Conservation (phyloP, 2,113 vertebrate species). For the Catharus bicknelli region DNA sequence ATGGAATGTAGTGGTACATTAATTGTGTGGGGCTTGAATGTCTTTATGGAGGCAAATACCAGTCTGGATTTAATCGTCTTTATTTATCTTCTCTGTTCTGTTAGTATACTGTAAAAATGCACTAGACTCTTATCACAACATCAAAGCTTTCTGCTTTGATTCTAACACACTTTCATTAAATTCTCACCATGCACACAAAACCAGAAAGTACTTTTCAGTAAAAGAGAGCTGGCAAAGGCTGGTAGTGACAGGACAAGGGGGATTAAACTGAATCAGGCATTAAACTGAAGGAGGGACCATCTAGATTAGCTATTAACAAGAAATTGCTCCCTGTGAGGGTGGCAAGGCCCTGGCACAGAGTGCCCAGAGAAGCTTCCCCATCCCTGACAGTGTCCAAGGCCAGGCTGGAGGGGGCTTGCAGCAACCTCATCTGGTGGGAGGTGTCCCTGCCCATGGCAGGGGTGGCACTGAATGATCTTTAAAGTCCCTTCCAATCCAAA, state of each 20-base stretch:
- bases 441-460: background rate
- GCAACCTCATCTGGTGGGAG: background rate
- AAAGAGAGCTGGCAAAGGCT: background rate
- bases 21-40: background rate
- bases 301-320: background rate
- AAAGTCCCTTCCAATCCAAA: background rate
- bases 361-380: background rate
- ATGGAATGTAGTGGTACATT: background rate
- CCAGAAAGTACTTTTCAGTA: background rate
- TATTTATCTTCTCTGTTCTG: background rate
- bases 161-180: background rate
- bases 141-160: background rate
- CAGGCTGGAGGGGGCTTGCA: background rate
- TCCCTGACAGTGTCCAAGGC: background rate
- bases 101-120: background rate
- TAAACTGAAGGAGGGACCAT: background rate
- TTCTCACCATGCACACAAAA: background rate
- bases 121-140: background rate
- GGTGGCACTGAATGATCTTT: background rate
- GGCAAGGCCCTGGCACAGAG: rapidly evolving
- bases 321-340: background rate
- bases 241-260: background rate
- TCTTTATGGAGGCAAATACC: background rate
- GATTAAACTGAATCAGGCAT: background rate
- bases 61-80: background rate